Evolutionary conservation across 2,797 vertebrate species (phyloP).

Genomic region (Diplodus puntazzo): DNA sequence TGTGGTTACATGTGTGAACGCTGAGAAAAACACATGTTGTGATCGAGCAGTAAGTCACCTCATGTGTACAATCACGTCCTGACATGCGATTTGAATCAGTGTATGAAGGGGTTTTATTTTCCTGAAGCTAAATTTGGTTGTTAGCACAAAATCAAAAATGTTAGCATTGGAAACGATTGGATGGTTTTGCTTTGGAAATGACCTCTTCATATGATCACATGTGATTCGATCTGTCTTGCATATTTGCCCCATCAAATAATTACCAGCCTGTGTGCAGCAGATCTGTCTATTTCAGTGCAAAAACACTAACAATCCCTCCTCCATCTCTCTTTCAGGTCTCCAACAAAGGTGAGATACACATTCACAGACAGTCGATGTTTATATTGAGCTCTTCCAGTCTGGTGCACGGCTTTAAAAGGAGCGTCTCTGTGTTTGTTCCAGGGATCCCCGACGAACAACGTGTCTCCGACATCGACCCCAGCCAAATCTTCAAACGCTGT

Average conservation of each 20-base stretch:
- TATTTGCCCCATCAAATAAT: constrained; percentile 19
- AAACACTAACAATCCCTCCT: constrained; percentile 32
- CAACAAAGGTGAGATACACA: constrained; percentile 83
- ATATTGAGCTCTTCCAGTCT: not conserved
- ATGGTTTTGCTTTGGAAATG: constrained; percentile 33
- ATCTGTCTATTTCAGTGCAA: not conserved
- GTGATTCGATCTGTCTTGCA: constrained; percentile 25
- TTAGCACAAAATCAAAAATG: not conserved
- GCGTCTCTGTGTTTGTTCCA: constrained; percentile 68
- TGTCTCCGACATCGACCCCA: constrained; percentile 96
- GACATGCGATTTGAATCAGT: constrained; percentile 59
- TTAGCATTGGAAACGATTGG: not conserved
- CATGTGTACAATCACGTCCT: constrained; percentile 45
- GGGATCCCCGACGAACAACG: constrained; percentile 97
- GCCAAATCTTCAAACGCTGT: constrained; percentile 94
- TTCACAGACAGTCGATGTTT: not conserved
- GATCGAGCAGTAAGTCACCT: constrained; percentile 33
- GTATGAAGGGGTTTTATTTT: constrained; percentile 57
- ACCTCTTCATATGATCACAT: constrained; percentile 72
- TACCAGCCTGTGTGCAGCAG: not conserved
- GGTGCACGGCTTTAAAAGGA: not conserved
- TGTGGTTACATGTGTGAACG: constrained; percentile 55
- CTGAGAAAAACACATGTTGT: constrained; percentile 45
- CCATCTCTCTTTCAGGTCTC: constrained; percentile 79
- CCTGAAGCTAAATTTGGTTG: constrained; percentile 26